Evolutionary conservation across 1,140 invertebrate species (phyloP), one percentile per base, ranked within the genome.

Genomic region (Dinoponera quadriceps): DNA sequence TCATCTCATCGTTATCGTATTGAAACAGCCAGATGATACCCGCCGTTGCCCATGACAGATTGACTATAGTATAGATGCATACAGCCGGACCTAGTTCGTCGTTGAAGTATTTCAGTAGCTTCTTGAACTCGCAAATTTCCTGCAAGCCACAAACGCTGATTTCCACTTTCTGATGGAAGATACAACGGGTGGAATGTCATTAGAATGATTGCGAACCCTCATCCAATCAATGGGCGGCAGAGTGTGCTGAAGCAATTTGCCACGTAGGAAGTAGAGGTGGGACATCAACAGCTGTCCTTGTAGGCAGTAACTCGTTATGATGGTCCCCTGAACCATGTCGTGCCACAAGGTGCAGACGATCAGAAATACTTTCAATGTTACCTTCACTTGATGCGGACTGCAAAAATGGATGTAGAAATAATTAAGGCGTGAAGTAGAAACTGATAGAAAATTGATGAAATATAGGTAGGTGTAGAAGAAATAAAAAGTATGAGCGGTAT

Each of bases 281-380:
- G 96, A 96, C 68, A 96, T 95, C 57, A 97, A 90, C 71, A 97
- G 93, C 92, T 97, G 96, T n/a, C 96, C 96, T 93, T 97, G 97
- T 14, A 97, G 94, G 85, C 96, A 97, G 86, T 97, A 97, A 93
- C 96, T 97, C 2, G 96, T 96, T 74, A 97, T 96, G 72, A 97
- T 95, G 14, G 96, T 97, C 4, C 96, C 96, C 91, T 97, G 96
- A 33, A 97, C 95, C 92, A 97, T 95, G 91, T 97, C 97, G 85
- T 97, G 97, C 92, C 96, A 96, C 57, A 97, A 91, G 33, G 96
- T 97, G 71, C 96, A 96, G 22, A 96, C 87, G 49, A 97, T 95
- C 29, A 97, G 90, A 29, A 96, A 87, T 49, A 96, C 92, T 90
- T 96, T 96, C 27, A 96, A 88, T 2, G 89, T 82, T 66, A 95